Conservation (phyloP, 2,797 vertebrate species). For the Liasis olivaceus region DNA sequence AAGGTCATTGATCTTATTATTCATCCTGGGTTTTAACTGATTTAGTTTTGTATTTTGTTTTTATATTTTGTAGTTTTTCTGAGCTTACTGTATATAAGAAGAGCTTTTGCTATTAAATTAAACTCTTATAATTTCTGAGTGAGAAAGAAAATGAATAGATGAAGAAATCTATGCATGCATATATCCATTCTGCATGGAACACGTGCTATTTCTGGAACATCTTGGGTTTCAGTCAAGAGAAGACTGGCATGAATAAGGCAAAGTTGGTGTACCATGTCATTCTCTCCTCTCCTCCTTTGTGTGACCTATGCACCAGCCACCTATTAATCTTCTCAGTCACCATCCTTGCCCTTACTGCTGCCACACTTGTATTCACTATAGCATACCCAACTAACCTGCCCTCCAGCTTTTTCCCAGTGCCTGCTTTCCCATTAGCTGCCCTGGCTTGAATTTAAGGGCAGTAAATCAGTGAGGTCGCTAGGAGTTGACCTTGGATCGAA, state of each 20-base stretch:
- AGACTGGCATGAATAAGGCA: too few species aligned
- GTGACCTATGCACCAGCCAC: too few species aligned
- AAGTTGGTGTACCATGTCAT: too few species aligned
- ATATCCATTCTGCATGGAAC: too few species aligned
- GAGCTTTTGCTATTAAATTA: neutral
- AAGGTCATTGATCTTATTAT: neutral
- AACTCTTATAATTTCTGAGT: neutral
- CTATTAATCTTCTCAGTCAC: neutral
- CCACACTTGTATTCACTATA: neutral
- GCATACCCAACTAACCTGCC: neutral
- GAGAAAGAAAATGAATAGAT: neutral
- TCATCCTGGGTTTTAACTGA: neutral
- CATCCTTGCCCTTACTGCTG: neutral
- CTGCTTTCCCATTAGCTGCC: neutral
- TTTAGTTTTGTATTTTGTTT: neutral
- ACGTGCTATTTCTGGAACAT: too few species aligned
- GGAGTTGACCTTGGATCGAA: neutral
- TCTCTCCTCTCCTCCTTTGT: too few species aligned
- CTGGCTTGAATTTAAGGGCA: neutral
- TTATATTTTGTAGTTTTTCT: neutral
- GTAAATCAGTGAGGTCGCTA: neutral
- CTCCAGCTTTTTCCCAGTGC: neutral
- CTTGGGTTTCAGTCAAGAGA: too few species aligned
- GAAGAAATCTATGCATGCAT: too few species aligned
- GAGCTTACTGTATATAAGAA: neutral